A percentile compares a stretch with the other conserved stretches of the same genome.
phyloP scores from a whole-genome alignment of 1,140 invertebrate genomes.

The Mactra quadrangularis region DNA sequence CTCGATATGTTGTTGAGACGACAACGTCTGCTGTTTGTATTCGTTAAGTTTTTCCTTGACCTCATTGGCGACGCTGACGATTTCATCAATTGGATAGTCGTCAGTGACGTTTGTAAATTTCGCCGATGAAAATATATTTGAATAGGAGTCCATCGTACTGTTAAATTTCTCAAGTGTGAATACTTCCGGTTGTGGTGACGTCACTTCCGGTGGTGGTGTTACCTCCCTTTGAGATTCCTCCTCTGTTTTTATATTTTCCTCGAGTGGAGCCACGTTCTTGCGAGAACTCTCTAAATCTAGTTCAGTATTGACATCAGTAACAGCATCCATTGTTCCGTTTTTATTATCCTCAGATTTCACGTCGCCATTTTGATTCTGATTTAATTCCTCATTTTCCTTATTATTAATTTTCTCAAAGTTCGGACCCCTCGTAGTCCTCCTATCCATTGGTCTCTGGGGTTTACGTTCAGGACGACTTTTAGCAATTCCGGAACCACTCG shows the following conservation, averaged over 20 bases:
- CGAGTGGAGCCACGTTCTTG: too few relatives aligned
- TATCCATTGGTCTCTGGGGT: not conserved
- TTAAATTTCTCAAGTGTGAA: slow-evolving; percentile 58
- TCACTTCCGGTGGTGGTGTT: slow-evolving; percentile 11
- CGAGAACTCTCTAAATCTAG: not conserved
- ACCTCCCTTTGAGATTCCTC: slow-evolving; percentile 4
- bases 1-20: slow-evolving; percentile 50
- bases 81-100: slow-evolving; percentile 57
- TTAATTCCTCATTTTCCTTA: slow-evolving; percentile 1
- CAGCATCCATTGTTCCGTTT: not conserved
- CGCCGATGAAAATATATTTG: slow-evolving; percentile 32
- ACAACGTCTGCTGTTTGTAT: slow-evolving; percentile 51
- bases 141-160: slow-evolving; percentile 14
- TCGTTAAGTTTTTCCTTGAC: slow-evolving; percentile 49
- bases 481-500: not conserved
- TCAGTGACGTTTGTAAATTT: slow-evolving; percentile 49
- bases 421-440: too few relatives aligned
- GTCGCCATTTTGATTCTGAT: not conserved
- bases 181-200: slow-evolving; percentile 19
- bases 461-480: not conserved
- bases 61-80: slow-evolving; percentile 7
- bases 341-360: not conserved
- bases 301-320: not conserved
- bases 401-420: not conserved
- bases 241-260: slow-evolving; percentile 1